A percentile compares a stretch with the other conserved stretches of the same genome.
phyloP scores from a whole-genome alignment of 2,797 vertebrate species.

The Helostoma temminkii region DNA sequence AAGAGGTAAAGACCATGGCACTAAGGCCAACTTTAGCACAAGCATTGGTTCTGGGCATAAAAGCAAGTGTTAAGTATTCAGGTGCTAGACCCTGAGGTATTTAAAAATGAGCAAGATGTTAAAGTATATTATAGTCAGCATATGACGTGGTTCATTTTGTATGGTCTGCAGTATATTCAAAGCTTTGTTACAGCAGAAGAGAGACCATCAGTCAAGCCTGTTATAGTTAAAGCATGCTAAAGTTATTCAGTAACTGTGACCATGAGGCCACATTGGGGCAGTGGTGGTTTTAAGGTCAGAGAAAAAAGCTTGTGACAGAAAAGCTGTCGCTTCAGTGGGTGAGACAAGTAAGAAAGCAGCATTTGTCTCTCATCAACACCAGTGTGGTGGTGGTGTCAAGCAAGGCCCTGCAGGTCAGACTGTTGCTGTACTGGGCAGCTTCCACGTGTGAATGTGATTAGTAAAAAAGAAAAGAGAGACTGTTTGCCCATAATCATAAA shows the following conservation, averaged over 20 bases:
- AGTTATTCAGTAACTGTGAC: conserved; percentile 18
- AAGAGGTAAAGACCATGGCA: conserved; percentile 12
- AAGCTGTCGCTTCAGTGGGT: not conserved
- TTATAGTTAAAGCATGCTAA: conserved; percentile 17
- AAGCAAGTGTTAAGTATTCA: not conserved
- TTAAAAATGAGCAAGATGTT: conserved; percentile 8
- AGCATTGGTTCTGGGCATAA: conserved; percentile 10
- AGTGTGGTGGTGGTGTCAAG: too few relatives aligned
- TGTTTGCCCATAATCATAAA: too few relatives aligned
- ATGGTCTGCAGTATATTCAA: conserved; percentile 35
- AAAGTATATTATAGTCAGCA: conserved; percentile 38
- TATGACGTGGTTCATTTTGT: conserved; percentile 31
- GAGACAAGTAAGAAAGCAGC: not conserved
- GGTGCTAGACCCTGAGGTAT: not conserved
- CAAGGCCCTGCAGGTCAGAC: too few relatives aligned
- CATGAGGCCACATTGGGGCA: not conserved
- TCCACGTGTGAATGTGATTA: too few relatives aligned
- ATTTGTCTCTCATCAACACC: not conserved
- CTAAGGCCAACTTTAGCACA: conserved; percentile 23
- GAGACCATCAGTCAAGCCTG: conserved; percentile 16
- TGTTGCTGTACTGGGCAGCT: too few relatives aligned
- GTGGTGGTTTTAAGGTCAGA: not conserved
- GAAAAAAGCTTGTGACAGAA: not conserved
- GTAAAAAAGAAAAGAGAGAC: too few relatives aligned
- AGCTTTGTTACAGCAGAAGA: conserved; percentile 32